phyloP scores from a whole-genome alignment of 2,797 vertebrate genomes.

The Micromesistius poutassou region DNA sequence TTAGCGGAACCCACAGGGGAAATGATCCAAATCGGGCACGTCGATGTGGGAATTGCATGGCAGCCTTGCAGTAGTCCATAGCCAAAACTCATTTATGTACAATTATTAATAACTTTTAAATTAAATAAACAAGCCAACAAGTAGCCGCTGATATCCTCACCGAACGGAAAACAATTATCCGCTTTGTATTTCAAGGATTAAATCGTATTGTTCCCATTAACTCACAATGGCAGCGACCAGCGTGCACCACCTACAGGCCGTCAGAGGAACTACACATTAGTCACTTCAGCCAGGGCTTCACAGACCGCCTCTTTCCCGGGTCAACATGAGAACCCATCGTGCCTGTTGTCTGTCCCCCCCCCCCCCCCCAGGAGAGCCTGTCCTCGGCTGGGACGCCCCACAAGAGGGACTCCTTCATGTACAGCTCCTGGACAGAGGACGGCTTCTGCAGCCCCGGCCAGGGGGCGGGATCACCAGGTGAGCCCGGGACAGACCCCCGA shows the following conservation, averaged over 20 bases:
- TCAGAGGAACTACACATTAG: neutral
- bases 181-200: neutral
- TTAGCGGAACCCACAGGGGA: too few relatives aligned
- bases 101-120: neutral
- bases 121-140: too few relatives aligned
- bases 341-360: neutral
- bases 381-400: constrained; percentile 79
- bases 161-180: neutral
- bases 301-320: neutral
- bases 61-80: neutral
- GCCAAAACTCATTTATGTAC: neutral
- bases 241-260: neutral
- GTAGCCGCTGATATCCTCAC: neutral
- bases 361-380: constrained; percentile 78
- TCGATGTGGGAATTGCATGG: neutral
- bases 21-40: too few relatives aligned
- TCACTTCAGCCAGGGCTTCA: neutral
- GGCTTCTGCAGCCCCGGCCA: constrained; percentile 66
- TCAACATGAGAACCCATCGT: neutral
- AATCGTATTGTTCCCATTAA: neutral
- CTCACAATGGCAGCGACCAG: neutral
- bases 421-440: constrained; percentile 82
- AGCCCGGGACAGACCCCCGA: constrained; percentile 12
- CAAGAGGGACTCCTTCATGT: constrained; percentile 81
- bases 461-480: constrained; percentile 77